phyloP scores from a whole-genome alignment of 2,888 invertebrate genomes.

The Neoaliturus tenellus region DNA sequence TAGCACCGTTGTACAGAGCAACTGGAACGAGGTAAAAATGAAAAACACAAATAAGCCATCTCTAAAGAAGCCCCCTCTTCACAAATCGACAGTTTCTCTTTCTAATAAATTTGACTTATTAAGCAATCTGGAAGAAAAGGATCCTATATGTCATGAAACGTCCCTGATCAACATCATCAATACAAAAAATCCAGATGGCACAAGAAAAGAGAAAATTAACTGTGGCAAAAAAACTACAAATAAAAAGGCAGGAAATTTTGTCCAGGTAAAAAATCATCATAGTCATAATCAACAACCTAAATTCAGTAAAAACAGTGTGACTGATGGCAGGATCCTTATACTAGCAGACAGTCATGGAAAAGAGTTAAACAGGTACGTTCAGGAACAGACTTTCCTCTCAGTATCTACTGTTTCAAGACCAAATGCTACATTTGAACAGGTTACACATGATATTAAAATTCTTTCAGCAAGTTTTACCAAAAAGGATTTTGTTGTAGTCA shows the following conservation, averaged over 20 bases:
- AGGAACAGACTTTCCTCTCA: background rate
- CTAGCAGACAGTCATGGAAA: conserved; percentile 7
- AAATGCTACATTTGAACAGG: background rate
- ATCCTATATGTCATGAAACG: background rate
- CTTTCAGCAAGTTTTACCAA: background rate
- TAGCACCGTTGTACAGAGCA: background rate
- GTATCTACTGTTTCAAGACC: background rate
- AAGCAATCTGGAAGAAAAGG: background rate
- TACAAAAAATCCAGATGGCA: background rate
- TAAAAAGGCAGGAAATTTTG: background rate
- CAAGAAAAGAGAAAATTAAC: background rate
- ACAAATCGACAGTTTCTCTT: background rate
- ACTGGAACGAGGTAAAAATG: background rate
- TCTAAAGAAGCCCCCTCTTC: background rate
- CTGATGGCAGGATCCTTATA: background rate
- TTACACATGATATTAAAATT: background rate
- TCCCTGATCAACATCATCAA: background rate
- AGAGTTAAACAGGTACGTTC: background rate
- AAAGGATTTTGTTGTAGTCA: background rate
- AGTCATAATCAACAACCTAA: background rate
- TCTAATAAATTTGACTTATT: background rate
- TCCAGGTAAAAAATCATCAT: background rate
- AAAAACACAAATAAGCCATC: background rate
- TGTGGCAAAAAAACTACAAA: background rate
- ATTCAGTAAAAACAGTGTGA: background rate